These are phyloP conservation scores for Nyctalus aviator DNA, from an alignment of 2,797 vertebrate genomes.

Conservation along the genomic window DNA sequence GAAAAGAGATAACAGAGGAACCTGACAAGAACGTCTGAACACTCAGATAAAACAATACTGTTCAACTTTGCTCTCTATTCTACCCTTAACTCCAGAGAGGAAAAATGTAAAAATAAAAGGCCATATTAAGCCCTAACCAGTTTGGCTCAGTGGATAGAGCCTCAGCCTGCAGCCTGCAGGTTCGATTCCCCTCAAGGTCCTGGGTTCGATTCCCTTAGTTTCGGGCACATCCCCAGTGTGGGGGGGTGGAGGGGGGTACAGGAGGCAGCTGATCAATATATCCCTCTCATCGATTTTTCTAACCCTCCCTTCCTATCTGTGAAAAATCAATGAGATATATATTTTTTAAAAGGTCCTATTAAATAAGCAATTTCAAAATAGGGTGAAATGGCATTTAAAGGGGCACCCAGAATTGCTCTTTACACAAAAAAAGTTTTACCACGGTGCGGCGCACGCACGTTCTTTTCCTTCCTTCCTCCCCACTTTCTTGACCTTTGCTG, in stretches of 20 bases:
- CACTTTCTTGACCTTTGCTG: slow-evolving; percentile 83
- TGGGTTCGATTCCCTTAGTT: too few species aligned
- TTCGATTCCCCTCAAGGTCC: too few species aligned
- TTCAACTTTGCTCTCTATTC: slow-evolving; percentile 24
- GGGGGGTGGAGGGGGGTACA: too few species aligned
- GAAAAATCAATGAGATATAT: too few species aligned
- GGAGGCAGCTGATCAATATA: too few species aligned
- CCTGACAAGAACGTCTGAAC: slow-evolving; percentile 64
- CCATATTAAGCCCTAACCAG: too few species aligned
- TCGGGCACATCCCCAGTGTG: too few species aligned
- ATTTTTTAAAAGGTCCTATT: background rate
- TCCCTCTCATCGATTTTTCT: too few species aligned
- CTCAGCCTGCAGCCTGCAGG: too few species aligned
- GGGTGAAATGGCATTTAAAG: background rate
- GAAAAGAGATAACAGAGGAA: slow-evolving; percentile 7
- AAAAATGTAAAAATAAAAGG: slow-evolving; percentile 43
- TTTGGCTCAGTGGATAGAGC: too few species aligned
- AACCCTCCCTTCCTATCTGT: too few species aligned
- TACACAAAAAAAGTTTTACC: background rate
- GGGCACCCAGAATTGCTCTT: background rate
- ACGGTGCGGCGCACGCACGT: background rate
- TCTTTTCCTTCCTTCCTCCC: slow-evolving; percentile 62
- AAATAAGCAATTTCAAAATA: slow-evolving; percentile 67
- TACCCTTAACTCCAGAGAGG: slow-evolving; percentile 53
- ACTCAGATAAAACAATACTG: background rate